Conservation (phyloP, 2,113 vertebrate genomes). For the Tragelaphus buxtoni region DNA sequence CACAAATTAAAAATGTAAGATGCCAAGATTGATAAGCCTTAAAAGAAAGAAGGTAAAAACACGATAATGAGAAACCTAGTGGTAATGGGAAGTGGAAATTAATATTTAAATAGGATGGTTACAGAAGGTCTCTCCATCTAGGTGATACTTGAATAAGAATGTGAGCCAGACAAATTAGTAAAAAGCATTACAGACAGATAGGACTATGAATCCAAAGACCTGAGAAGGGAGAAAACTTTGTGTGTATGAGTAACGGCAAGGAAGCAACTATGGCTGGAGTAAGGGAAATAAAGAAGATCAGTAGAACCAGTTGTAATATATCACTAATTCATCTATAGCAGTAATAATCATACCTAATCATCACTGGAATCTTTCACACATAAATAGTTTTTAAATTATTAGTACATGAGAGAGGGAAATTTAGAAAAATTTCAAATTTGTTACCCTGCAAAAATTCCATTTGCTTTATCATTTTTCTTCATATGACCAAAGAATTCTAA, state of each 20-base stretch:
- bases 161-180: neutral
- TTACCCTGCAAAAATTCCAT: neutral
- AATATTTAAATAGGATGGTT: neutral
- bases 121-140: neutral
- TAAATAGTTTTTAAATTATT: constrained; percentile 6
- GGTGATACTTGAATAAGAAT: neutral
- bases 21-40: neutral
- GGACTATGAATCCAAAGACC: neutral
- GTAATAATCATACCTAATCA: neutral
- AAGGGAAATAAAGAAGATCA: neutral
- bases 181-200: neutral
- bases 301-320: neutral
- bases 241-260: neutral
- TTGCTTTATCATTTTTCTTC: constrained; percentile 20
- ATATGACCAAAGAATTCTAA: neutral
- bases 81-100: neutral
- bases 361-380: neutral
- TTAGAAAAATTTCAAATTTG: neutral
- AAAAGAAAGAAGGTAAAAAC: neutral
- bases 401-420: neutral
- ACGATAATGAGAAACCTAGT: neutral
- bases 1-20: neutral
- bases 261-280: neutral
- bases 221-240: neutral
- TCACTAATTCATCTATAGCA: neutral